Conservation (phyloP, 1,140 invertebrate genomes). For the Calliopsis andreniformis region DNA sequence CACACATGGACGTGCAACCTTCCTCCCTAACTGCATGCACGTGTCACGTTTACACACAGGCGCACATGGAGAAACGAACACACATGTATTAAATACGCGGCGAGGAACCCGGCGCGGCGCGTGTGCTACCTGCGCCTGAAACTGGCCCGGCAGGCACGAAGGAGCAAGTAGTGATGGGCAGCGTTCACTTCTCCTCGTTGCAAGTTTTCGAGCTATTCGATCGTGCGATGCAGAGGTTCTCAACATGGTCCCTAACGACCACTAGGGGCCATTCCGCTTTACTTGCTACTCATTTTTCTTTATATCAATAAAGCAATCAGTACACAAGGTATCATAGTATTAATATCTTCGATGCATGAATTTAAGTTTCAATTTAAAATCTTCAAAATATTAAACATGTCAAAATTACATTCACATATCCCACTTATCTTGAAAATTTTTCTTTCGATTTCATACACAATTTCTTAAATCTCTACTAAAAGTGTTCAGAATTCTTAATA, state of each 20-base stretch:
- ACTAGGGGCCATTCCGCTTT: background rate
- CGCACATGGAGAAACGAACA: constrained; percentile 12
- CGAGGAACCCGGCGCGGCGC: constrained; percentile 31
- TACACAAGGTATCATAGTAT: too few relatives aligned
- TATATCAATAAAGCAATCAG: too few relatives aligned
- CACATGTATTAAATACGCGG: constrained; percentile 37
- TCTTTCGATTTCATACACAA: too few relatives aligned
- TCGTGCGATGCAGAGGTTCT: constrained; percentile 5
- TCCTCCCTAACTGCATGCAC: background rate
- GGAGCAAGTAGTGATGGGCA: constrained; percentile 59
- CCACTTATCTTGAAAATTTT: too few relatives aligned
- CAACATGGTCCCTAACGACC: background rate
- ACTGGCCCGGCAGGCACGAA: constrained; percentile 69
- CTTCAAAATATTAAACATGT: too few relatives aligned
- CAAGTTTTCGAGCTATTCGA: constrained; percentile 15
- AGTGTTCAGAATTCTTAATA: too few relatives aligned
- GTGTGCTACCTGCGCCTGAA: constrained; percentile 71
- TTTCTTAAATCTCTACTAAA: too few relatives aligned
- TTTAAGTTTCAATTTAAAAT: too few relatives aligned
- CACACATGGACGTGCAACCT: background rate
- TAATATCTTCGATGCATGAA: too few relatives aligned
- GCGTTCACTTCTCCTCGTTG: background rate
- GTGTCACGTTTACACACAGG: background rate
- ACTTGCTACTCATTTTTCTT: too few relatives aligned
- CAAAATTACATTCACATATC: too few relatives aligned